These are phyloP conservation scores for Tillus elongatus DNA, from an alignment of 2,888 invertebrate species.

Conservation along the genomic window DNA sequence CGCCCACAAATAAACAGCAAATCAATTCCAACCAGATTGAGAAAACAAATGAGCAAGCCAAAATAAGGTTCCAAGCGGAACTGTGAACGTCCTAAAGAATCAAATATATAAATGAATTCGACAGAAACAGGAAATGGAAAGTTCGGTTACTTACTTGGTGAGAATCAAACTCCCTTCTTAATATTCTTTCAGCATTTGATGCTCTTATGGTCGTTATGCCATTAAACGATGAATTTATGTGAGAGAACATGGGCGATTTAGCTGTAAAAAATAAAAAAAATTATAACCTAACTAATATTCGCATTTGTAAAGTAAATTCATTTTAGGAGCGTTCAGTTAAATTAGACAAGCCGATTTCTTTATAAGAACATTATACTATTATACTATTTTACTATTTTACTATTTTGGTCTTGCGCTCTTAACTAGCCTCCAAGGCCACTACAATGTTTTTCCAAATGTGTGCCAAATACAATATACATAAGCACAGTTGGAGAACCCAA, in stretches of 20 bases:
- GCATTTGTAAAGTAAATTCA: no score
- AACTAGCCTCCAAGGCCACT: no score
- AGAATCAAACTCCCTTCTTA: constrained; percentile 50
- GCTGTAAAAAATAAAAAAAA: constrained; percentile 44
- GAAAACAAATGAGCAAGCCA: constrained; percentile 53
- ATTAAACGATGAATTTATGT: constrained; percentile 63
- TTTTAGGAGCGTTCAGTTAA: no score
- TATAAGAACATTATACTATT: constrained; percentile 30
- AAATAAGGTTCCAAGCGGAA: constrained; percentile 52
- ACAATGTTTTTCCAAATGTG: no score
- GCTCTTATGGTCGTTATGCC: constrained; percentile 70
- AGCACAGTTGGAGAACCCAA: no score
- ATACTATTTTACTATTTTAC: not conserved
- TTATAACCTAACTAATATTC: not conserved
- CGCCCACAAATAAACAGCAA: constrained; percentile 50
- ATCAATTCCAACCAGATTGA: constrained; percentile 57
- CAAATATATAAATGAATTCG: not conserved
- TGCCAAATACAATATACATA: no score
- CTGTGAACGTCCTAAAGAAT: constrained; percentile 47
- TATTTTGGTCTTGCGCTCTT: no score
- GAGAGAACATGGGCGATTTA: constrained; percentile 71
- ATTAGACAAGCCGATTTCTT: no score
- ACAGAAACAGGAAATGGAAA: constrained; percentile 3
- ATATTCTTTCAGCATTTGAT: constrained; percentile 52
- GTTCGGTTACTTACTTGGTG: constrained; percentile 44